Conservation (phyloP, 2,797 vertebrate species). For the Picus viridis region DNA sequence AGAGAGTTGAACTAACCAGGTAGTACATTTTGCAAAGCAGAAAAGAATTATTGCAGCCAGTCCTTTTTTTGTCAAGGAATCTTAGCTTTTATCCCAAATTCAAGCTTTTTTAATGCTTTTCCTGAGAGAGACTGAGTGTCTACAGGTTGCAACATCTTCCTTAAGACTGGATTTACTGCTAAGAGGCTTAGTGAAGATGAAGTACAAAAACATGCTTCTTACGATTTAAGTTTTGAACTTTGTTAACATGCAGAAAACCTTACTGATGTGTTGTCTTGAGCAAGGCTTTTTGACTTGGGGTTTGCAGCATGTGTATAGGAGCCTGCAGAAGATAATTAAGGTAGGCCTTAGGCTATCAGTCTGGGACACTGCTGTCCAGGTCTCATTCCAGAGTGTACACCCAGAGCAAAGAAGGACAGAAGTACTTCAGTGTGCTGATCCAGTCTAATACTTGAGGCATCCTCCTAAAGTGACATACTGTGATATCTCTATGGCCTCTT, state of each 20-base stretch:
- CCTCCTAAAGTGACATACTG: neutral
- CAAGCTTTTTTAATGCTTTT: neutral
- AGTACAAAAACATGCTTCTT: neutral
- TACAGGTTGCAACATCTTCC: accelerated
- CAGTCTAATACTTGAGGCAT: neutral
- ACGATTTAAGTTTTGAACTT: neutral
- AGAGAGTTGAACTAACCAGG: neutral
- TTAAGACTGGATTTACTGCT: neutral
- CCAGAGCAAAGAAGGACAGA: neutral
- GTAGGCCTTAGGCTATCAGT: neutral
- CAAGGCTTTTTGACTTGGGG: neutral
- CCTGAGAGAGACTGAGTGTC: neutral
- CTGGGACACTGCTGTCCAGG: neutral
- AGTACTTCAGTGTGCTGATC: neutral
- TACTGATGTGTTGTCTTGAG: neutral
- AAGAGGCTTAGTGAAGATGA: neutral
- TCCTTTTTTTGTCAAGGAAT: neutral
- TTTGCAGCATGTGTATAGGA: neutral
- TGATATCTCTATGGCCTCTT: too few species aligned
- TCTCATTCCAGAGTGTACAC: neutral
- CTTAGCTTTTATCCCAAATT: neutral
- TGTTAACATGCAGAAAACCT: neutral
- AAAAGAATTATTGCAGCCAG: neutral
- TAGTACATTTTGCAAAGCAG: neutral
- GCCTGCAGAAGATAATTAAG: neutral